Conservation (phyloP, 1,140 invertebrate species). For the Trachelipus rathkii region DNA sequence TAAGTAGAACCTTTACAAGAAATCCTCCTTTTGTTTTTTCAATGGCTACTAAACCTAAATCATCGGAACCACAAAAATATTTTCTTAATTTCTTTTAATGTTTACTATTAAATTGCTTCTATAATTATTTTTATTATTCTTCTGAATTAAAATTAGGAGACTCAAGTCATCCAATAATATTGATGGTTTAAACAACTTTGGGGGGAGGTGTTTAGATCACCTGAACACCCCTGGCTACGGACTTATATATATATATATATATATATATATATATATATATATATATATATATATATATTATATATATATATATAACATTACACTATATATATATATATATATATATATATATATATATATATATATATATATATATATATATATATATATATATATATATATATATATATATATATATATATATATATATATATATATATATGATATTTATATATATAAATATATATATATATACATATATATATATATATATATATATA, state of each 20-base stretch:
- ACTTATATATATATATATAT: conserved; percentile 5
- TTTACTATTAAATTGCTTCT: no score
- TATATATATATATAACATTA: not conserved
- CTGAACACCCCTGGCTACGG: no score
- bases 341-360: not conserved
- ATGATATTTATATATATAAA: not conserved
- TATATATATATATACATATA: not conserved
- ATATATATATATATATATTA: not conserved
- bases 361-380: conserved; percentile 15
- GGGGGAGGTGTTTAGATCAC: no score
- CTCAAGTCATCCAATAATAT: no score
- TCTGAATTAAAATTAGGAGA: no score
- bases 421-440: not conserved
- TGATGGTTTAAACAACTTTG: no score
- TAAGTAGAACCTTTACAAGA: no score
- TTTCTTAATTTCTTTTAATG: no score
- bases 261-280: not conserved
- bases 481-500: not conserved
- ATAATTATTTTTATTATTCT: no score
- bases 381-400: conserved; percentile 11
- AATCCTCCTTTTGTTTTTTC: no score
- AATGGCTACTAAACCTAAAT: no score
- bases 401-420: conserved; percentile 1
- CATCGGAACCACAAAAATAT: no score
- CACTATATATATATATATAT: not conserved